Percentiles rank a stretch among this genome's conserved stretches.
phyloP scores from a whole-genome alignment of 2,888 invertebrate species.

The Pristionchus maxplancki region DNA sequence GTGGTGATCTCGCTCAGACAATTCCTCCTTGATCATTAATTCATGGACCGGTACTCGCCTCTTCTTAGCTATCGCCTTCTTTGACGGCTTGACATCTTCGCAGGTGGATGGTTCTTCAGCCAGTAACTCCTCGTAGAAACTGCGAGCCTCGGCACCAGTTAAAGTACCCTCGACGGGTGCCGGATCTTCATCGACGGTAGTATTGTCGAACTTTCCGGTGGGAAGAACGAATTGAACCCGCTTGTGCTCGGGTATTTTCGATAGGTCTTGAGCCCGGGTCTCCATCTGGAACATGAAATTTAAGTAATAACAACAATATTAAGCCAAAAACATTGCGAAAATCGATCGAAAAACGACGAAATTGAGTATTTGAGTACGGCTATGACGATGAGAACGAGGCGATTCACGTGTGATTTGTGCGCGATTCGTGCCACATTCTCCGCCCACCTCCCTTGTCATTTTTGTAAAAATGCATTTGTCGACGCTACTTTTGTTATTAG shows the following conservation, averaged over 20 bases:
- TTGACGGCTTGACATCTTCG: conserved; percentile 31
- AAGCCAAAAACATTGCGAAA: conserved; percentile 14
- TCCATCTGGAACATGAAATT: conserved; percentile 38
- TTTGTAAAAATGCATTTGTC: not conserved
- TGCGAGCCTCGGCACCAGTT: conserved; percentile 50
- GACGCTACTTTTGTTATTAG: conserved; percentile 26
- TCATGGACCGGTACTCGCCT: not conserved
- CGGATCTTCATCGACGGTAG: not conserved
- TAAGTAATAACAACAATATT: not conserved
- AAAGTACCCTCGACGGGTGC: not conserved
- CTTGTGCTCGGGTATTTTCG: conserved; percentile 48
- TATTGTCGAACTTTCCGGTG: conserved; percentile 34
- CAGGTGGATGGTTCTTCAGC: not conserved
- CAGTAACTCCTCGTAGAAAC: conserved; percentile 51
- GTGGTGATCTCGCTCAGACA: conserved; percentile 58
- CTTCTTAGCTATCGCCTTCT: not conserved
- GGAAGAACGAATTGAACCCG: conserved; percentile 40
- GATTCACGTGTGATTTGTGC: not conserved
- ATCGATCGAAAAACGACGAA: conserved; percentile 8
- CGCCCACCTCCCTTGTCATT: no score
- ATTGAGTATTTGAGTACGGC: not conserved
- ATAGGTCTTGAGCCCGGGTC: conserved; percentile 41
- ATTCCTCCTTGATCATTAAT: not conserved
- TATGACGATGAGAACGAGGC: not conserved
- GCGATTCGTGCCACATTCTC: not conserved